Base-by-base conservation (phyloP, 2,797 vertebrate genomes). In the Emys orbicularis region DNA sequence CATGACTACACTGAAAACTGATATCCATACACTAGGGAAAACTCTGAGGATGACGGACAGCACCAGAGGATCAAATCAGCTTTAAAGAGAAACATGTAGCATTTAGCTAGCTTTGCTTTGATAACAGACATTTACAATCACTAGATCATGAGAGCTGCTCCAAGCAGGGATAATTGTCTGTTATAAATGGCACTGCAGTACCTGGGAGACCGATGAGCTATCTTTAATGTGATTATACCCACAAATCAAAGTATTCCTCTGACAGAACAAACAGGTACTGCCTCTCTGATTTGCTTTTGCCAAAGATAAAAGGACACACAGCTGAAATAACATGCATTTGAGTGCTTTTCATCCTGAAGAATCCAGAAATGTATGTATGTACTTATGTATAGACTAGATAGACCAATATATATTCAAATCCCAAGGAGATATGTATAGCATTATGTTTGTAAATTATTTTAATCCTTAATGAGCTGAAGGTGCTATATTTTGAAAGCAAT, bases 161-260 rank as follows among this genome's bases (percentile, higher is more conserved):
- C 92, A 92, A 84, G 94, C 93, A 89, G 89, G 61, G 85, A 54
- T 96, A 96, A 97, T 95, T 96, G 89, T 82, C 86, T 94, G 86
- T 97, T 97, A 95, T 84, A 97, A 97, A 97, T 96, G 93, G 95
- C 79, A 91, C 57, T 44, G 59, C 87, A 94, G 87, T 90, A 84
- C 90, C 84, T 92, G 96, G 87, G 77, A 97, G 95, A 92, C 68
- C 95, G 93, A 90, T 87, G 96, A 97, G 95, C 92, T 97, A 92
- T 96, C 96, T 93, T 92, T 97, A 96, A 97, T 88, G 0, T 59
- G 93, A 97, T 98, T 97, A 94, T 93, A 84, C 34, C 94, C 84
- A 93, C 96, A 95, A 95, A 96, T 96, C 96, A 94, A 93, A n/a
- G 1, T 94, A 81, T 92, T 85, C 59, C 56, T 88, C 31, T 49